phyloP scores from a whole-genome alignment of 2,113 vertebrate genomes.

The Pandion haliaetus region DNA sequence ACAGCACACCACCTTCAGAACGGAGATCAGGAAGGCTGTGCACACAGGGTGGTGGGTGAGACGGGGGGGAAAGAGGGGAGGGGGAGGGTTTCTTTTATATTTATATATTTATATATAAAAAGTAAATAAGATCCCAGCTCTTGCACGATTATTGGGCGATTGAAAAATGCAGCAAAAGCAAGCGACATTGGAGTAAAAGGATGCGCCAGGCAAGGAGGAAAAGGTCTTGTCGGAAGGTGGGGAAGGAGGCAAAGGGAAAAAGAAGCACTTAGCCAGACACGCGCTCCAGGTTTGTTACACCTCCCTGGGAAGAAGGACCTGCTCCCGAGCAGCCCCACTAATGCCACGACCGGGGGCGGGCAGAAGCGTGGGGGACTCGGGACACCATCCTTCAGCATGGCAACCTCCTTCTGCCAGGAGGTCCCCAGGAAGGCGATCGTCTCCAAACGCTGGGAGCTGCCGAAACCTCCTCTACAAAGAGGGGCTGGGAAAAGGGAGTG shows the following conservation, averaged over 20 bases:
- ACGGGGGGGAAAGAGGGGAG: background rate
- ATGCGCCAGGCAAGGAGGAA: slow-evolving; percentile 52
- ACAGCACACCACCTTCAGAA: background rate
- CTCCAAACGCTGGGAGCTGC: background rate
- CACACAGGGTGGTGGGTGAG: background rate
- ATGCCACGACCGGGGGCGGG: background rate
- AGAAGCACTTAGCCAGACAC: slow-evolving; percentile 39
- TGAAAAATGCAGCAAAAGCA: slow-evolving; percentile 67
- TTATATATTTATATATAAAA: slow-evolving; percentile 52
- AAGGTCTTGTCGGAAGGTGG: background rate
- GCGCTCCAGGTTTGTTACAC: slow-evolving; percentile 10
- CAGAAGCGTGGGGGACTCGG: background rate
- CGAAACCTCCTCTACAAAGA: slow-evolving; percentile 11
- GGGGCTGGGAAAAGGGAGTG: slow-evolving; percentile 31
- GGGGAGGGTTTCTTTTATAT: background rate
- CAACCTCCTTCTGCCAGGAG: background rate
- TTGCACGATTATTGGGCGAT: slow-evolving; percentile 42
- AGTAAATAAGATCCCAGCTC: slow-evolving; percentile 66
- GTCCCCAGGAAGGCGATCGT: background rate
- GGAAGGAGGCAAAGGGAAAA: background rate
- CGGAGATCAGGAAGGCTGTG: background rate
- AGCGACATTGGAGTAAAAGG: slow-evolving; percentile 56
- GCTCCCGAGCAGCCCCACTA: background rate
- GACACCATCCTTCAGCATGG: background rate
- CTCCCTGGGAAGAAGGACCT: background rate